Evolutionary conservation across 2,113 vertebrate species (phyloP).

Genomic region (Sinocyclocheilus rhinocerous): DNA sequence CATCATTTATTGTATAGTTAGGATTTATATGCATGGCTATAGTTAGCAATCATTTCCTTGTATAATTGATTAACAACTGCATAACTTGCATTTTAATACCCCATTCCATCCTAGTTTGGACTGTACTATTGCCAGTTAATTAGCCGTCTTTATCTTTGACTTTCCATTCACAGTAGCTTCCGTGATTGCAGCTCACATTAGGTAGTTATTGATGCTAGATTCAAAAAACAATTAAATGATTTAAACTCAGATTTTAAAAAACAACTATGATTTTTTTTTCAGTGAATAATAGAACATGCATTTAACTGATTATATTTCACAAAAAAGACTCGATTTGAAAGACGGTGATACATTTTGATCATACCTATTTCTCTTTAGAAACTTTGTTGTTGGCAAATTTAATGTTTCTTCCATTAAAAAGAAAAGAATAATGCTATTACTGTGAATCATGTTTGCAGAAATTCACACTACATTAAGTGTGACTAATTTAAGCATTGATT

Average conservation of each 20-base stretch:
- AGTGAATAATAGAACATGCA: background rate
- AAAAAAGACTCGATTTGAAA: background rate
- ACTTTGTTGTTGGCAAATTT: background rate
- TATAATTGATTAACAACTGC: constrained; percentile 8
- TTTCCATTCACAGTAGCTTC: background rate
- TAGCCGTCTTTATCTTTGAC: background rate
- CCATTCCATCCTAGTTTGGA: background rate
- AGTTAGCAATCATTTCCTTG: constrained; percentile 18
- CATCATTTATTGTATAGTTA: constrained; percentile 33
- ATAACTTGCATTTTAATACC: constrained; percentile 13
- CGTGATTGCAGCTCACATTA: background rate
- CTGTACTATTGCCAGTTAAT: background rate
- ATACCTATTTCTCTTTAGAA: background rate
- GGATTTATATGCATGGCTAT: constrained; percentile 50
- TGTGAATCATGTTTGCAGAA: background rate
- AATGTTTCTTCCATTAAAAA: background rate
- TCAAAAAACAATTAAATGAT: background rate
- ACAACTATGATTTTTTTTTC: background rate
- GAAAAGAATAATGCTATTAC: background rate
- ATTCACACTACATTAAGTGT: background rate
- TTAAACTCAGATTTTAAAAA: background rate
- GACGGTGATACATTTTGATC: background rate
- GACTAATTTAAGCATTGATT: background rate
- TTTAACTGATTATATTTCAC: background rate
- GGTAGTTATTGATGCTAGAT: background rate